These are phyloP conservation scores for Amphiprion percula DNA, from an alignment of 2,113 vertebrate genomes.

Conservation along the genomic window DNA sequence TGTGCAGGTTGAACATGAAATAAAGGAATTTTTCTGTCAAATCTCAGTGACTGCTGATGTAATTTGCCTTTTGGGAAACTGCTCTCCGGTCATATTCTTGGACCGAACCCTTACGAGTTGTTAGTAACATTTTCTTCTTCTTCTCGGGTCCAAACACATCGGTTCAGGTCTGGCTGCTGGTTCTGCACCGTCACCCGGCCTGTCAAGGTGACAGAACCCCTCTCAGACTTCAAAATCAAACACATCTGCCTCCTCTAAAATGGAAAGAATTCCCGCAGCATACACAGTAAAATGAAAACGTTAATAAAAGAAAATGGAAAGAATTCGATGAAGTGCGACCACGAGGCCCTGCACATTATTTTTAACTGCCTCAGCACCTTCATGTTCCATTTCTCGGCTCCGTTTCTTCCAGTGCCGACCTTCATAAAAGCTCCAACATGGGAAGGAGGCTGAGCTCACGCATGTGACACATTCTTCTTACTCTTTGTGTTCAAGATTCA, in stretches of 20 bases:
- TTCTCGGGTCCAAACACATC: background rate
- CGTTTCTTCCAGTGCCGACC: conserved; percentile 24
- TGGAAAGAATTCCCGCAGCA: conserved; percentile 51
- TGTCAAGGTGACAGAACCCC: conserved; percentile 33
- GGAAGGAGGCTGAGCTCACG: background rate
- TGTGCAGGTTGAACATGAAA: conserved; percentile 20
- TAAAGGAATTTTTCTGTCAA: background rate
- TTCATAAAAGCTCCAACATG: conserved; percentile 41
- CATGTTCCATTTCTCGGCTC: conserved; percentile 48
- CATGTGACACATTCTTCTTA: background rate
- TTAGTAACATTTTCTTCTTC: conserved; percentile 8
- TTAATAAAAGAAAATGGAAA: conserved; percentile 68
- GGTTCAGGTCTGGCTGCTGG: conserved; percentile 24
- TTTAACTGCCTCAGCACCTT: conserved; percentile 61
- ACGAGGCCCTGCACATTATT: conserved; percentile 43
- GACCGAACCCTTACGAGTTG: background rate
- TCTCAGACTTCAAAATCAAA: conserved; percentile 44
- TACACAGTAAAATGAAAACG: conserved; percentile 46
- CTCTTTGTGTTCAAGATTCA: conserved; percentile 7
- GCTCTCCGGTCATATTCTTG: conserved; percentile 1
- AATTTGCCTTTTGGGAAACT: conserved; percentile 5
- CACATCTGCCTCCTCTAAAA: conserved; percentile 44
- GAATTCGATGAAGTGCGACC: conserved; percentile 56
- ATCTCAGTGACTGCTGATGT: conserved; percentile 8
- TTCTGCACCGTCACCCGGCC: conserved; percentile 1